Evolutionary conservation across 1,140 invertebrate genomes (phyloP).

Genomic region (Lethocerus indicus): DNA sequence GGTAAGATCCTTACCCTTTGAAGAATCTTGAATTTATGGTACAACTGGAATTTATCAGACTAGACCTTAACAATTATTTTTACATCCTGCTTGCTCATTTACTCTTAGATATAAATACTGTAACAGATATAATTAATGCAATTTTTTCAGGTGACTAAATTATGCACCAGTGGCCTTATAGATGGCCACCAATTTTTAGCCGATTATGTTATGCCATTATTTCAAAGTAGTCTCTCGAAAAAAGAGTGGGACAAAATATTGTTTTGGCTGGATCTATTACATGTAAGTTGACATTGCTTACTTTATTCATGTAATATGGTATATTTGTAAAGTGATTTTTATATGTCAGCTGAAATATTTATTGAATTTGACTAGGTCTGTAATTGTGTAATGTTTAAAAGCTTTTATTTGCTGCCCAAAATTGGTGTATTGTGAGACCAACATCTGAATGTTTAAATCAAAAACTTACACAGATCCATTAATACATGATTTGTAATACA

Average conservation of each 20-base stretch:
- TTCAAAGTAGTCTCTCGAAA: background rate
- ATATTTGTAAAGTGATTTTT: no score
- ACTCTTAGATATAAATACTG: background rate
- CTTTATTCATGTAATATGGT: background rate
- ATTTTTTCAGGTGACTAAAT: constrained; percentile 3
- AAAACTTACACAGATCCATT: no score
- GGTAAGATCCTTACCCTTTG: background rate
- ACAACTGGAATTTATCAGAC: background rate
- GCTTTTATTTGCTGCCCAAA: background rate
- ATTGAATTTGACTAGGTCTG: no score
- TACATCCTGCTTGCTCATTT: background rate
- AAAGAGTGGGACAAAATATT: background rate
- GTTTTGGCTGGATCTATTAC: constrained; percentile 3
- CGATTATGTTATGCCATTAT: background rate
- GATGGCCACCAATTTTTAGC: constrained; percentile 2
- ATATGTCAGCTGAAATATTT: no score
- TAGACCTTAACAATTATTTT: background rate
- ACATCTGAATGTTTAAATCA: background rate
- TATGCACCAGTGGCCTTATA: background rate
- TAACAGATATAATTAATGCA: background rate
- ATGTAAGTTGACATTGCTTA: background rate
- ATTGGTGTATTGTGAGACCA: background rate
- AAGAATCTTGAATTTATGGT: background rate
- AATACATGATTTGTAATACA: no score
- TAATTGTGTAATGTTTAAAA: background rate